Percentiles rank a stretch among this genome's conserved stretches.
Evolutionary conservation across 2,113 vertebrate species (phyloP).

Genomic region (Daphoenositta chrysoptera): DNA sequence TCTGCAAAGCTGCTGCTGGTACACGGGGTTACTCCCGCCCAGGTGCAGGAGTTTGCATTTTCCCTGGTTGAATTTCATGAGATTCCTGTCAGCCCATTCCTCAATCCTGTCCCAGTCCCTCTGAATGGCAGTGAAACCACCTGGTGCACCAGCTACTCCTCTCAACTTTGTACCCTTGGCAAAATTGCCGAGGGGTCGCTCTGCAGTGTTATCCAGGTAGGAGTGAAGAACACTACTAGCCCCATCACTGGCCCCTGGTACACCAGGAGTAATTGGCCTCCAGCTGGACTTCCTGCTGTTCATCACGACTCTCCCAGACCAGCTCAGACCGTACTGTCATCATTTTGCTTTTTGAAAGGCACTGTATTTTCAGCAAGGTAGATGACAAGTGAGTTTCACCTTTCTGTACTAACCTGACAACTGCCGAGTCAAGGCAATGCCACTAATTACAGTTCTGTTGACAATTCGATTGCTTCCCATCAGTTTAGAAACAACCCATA

Average conservation of each 20-base stretch:
- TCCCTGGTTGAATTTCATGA: rapidly evolving
- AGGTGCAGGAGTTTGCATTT: background rate
- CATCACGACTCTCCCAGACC: background rate
- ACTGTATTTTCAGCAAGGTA: background rate
- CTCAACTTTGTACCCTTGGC: background rate
- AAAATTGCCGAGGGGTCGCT: background rate
- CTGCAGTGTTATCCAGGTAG: background rate
- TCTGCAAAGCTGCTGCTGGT: background rate
- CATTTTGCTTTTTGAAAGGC: background rate
- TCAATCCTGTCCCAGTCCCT: background rate
- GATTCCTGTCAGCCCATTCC: too few species aligned
- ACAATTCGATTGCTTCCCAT: background rate
- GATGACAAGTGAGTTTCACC: background rate
- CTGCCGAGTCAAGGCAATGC: background rate
- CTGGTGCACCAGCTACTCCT: background rate
- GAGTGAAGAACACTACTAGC: background rate
- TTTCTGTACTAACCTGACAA: background rate
- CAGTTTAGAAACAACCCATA: background rate
- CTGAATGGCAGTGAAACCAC: background rate
- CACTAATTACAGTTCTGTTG: background rate
- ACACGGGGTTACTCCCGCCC: background rate
- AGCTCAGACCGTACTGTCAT: background rate
- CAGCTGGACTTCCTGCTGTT: background rate
- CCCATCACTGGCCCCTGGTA: background rate
- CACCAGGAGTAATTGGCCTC: background rate